Evolutionary conservation across 2,888 invertebrate genomes (phyloP).

Genomic region (Papilio demoleus): DNA sequence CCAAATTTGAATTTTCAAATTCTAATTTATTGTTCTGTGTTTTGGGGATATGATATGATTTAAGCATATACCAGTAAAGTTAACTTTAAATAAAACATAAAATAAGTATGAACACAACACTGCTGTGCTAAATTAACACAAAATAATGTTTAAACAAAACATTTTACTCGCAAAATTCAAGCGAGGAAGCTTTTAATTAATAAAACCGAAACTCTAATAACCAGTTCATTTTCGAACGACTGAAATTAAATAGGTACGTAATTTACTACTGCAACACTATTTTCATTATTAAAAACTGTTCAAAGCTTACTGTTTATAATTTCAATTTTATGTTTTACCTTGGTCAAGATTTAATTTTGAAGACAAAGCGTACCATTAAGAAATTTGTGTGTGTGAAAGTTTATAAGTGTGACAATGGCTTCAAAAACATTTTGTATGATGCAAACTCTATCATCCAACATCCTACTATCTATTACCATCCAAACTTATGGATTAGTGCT

Average conservation of each 20-base stretch:
- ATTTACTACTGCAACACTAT: constrained; percentile 15
- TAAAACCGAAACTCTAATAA: constrained; percentile 23
- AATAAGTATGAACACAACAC: background rate
- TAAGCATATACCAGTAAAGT: no score
- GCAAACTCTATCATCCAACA: no score
- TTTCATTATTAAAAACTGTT: constrained; percentile 29
- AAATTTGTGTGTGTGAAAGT: background rate
- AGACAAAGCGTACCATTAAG: background rate
- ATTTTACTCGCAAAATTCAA: background rate
- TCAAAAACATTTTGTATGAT: no score
- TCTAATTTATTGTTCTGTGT: background rate
- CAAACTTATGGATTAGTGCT: no score
- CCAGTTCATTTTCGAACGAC: constrained; percentile 28
- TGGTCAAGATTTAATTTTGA: constrained; percentile 4
- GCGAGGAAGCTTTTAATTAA: constrained; percentile 29
- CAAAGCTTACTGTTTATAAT: constrained; percentile 21
- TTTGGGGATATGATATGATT: no score
- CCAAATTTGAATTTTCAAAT: background rate
- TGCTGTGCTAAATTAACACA: background rate
- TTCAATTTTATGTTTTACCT: constrained; percentile 1
- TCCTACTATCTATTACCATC: no score
- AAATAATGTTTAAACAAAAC: constrained; percentile 17
- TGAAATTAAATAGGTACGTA: constrained; percentile 22
- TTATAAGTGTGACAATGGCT: no score
- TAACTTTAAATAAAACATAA: background rate